Percentiles rank a stretch among this genome's conserved stretches.
Evolutionary conservation across 2,888 invertebrate genomes (phyloP).

Genomic region (Archips xylosteana): DNA sequence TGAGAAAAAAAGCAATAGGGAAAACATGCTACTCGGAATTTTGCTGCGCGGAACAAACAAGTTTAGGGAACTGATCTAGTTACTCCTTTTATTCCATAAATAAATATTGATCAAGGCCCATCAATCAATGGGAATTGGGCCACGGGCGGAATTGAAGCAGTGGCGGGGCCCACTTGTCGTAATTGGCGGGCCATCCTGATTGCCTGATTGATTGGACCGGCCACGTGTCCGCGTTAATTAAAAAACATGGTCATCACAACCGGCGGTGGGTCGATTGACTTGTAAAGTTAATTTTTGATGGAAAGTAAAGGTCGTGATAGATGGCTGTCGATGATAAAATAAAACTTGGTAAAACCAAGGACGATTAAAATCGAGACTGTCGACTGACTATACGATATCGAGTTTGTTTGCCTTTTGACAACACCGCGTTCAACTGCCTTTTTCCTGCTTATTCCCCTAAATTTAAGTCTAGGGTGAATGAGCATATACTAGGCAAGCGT

Average conservation of each 20-base stretch:
- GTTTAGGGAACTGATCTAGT: too few species aligned
- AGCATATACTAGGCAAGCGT: too few species aligned
- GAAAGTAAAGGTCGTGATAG: background rate
- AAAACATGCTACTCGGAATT: too few species aligned
- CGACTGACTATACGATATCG: background rate
- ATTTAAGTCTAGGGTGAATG: too few species aligned
- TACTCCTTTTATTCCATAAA: too few species aligned
- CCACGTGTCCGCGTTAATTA: slow-evolving; percentile 40
- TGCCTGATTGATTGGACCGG: slow-evolving; percentile 62
- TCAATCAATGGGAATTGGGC: slow-evolving; percentile 60
- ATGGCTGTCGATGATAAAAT: too few species aligned
- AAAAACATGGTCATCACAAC: slow-evolving; percentile 29
- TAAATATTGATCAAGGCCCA: slow-evolving; percentile 49
- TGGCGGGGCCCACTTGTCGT: slow-evolving; percentile 62
- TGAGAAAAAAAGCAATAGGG: too few species aligned
- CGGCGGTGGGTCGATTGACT: slow-evolving; percentile 17
- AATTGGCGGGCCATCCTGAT: slow-evolving; percentile 59
- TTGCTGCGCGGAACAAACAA: too few species aligned
- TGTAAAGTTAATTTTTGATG: slow-evolving; percentile 13
- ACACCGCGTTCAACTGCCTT: too few species aligned
- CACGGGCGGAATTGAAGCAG: slow-evolving; percentile 54
- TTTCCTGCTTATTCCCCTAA: too few species aligned
- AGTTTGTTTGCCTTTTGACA: too few species aligned
- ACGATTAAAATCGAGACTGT: background rate
- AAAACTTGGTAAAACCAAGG: background rate